Percentiles rank a stretch among this genome's conserved stretches.
Conservation (phyloP, 2,113 vertebrate genomes). For the Plecotus auritus region DNA sequence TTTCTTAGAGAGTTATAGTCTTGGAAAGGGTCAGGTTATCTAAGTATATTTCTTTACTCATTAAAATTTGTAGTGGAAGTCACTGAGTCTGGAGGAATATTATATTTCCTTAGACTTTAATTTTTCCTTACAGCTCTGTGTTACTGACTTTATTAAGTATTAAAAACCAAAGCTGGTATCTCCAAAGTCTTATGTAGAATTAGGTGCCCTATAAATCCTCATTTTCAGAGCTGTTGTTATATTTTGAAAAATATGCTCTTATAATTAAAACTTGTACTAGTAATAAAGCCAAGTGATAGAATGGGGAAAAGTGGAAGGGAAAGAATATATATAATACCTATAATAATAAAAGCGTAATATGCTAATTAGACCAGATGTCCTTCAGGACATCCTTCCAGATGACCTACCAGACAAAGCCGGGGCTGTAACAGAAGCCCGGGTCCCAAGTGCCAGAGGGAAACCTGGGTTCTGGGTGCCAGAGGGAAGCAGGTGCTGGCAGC, state of each 20-base stretch:
- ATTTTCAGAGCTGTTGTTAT: slow-evolving; percentile 28
- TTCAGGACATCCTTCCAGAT: too few species aligned
- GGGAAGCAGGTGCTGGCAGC: too few species aligned
- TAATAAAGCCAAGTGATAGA: neutral
- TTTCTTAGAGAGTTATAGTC: slow-evolving; percentile 40
- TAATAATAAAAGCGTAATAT: too few species aligned
- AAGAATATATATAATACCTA: neutral
- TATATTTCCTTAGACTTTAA: slow-evolving; percentile 42
- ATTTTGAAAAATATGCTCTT: slow-evolving; percentile 60
- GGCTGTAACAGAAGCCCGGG: too few species aligned
- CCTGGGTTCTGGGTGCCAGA: too few species aligned
- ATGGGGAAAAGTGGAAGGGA: neutral
- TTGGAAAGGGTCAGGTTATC: slow-evolving; percentile 28
- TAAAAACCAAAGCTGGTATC: slow-evolving; percentile 57
- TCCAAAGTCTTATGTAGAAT: neutral
- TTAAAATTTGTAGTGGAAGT: slow-evolving; percentile 42
- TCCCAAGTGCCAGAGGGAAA: too few species aligned
- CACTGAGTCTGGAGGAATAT: slow-evolving; percentile 47
- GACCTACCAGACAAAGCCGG: too few species aligned
- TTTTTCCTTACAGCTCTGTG: slow-evolving; percentile 56
- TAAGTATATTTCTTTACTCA: slow-evolving; percentile 10
- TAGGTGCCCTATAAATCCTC: neutral
- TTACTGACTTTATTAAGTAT: slow-evolving; percentile 57
- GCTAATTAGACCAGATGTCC: too few species aligned
- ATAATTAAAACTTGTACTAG: slow-evolving; percentile 27